Evolutionary conservation across 2,888 invertebrate genomes (phyloP), one percentile per base, ranked within the genome.

Genomic region (Empis stercorea): DNA sequence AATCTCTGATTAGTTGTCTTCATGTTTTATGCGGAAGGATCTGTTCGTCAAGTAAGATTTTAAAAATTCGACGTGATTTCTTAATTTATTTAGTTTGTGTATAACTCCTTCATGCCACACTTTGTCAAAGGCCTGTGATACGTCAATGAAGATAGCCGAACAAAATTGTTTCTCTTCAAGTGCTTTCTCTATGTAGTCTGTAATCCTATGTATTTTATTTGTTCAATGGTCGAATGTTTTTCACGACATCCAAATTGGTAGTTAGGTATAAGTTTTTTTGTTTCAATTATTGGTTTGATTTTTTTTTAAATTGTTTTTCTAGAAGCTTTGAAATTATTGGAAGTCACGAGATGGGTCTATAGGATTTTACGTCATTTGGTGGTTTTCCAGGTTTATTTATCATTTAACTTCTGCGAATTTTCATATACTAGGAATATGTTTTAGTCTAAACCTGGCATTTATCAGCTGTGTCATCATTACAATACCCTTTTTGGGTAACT

Each of bases 351-450:
- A 59, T 59, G 4, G 56, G 55, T 44, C 52, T 39, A 20, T 57
- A 55, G 14, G 53, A 57, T 15, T 50, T 51, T 43, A 48, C 44
- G 39, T 55, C 52, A n/a, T 51, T 49, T 7, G 50, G 46, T 39
- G 46, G 47, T 51, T 56, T 59, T 3, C 52, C 52, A 20, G 53
- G 52, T 49, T 59, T 57, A 9, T 49, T 48, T 1, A 57, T 51
- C 49, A 61, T 60, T 54, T 61, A 39, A 55, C 46, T 11, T 40
- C 45, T 1, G 58, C 58, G 6, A 58, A 51, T 20, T 57, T 56
- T 7, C 23, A 27, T 27, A 27, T 27, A 9, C 23, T 7, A 6
- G 23, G 23, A 27, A 27, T 27, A 7, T 4, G 23, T 9, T 48
- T 44, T 20, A 55, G 30, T 51, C 54, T 44, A n/a, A 54, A 11